Evolutionary conservation across 2,888 invertebrate genomes (phyloP), one percentile per base, ranked within the genome.

Genomic region (Orchestes rusci): DNA sequence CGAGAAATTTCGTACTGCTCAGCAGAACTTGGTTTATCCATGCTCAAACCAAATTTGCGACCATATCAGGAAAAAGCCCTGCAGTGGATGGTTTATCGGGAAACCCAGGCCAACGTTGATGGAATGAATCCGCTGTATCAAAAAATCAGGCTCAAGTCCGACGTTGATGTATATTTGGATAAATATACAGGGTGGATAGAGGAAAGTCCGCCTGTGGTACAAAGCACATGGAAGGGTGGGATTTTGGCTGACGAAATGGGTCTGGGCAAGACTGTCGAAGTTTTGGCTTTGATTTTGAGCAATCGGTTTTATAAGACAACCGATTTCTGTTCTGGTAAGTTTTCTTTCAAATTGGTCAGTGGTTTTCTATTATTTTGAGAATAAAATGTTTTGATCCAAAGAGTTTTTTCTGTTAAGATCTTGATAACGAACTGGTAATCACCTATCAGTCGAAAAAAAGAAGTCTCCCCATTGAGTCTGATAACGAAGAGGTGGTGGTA

Each of bases 181-280:
- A 70, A 66, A 59, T 68, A 67, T 56, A 65, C 66, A 4, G 75
- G 75, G 13, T 62, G 66, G 48, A 51, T 74, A 20, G 61, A 68
- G 7, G 50, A 53, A 28, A 57, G 60, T 23, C 63, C 63, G 40
- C 74, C 74, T 1, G 29, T 62, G 2, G 53, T 62, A 2, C 8
- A 45, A n/a, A 30, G 38, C 2, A 38, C 46, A 7, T 53, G 50
- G 45, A 74, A 71, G 2, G 84, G 84, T 10, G 85, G 85, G 1
- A 83, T 87, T 50, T 67, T 87, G 34, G 84, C 84, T 2, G 86
- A 87, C 64, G 85, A 86, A 67, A 86, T 86, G 85, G 86, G 87
- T 0, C 67, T 87, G 16, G 87, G 87, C 0, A 87, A 87, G 70
- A 87, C 86, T 0, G 80, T 87, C 0, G 85, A 87, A 67, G 74